phyloP scores from a whole-genome alignment of 2,797 vertebrate genomes.

The Sylvia borin region DNA sequence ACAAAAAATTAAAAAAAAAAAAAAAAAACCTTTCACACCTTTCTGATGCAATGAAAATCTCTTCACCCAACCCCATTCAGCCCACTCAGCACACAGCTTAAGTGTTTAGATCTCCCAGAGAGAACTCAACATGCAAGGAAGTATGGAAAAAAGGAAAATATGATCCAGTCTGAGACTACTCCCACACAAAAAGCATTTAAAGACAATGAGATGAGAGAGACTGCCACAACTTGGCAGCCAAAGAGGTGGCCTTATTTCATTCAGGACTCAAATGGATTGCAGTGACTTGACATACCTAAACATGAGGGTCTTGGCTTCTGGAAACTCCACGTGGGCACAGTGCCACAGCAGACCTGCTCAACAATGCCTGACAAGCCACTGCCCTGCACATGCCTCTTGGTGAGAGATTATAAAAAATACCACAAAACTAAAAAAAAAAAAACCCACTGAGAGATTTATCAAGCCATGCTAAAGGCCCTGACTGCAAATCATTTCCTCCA shows the following conservation, averaged over 20 bases:
- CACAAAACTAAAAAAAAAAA: background rate
- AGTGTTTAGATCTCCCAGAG: background rate
- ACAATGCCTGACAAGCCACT: background rate
- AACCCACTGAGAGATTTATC: background rate
- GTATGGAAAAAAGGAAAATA: background rate
- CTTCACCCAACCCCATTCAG: background rate
- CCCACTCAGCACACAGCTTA: background rate
- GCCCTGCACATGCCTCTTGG: background rate
- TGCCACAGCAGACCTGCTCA: accelerated
- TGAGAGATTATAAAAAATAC: background rate
- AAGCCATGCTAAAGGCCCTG: background rate
- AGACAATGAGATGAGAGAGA: background rate
- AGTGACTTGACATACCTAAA: background rate
- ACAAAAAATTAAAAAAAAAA: background rate
- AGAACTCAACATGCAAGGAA: background rate
- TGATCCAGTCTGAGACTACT: background rate
- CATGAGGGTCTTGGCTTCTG: background rate
- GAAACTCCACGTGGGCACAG: background rate
- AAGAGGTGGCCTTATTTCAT: background rate
- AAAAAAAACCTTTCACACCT: background rate
- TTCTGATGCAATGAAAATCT: background rate
- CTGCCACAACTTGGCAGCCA: background rate
- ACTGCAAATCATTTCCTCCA: background rate
- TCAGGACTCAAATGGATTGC: background rate
- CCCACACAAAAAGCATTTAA: background rate